phyloP scores from a whole-genome alignment of 2,888 invertebrate genomes.

The Doris montereyensis region DNA sequence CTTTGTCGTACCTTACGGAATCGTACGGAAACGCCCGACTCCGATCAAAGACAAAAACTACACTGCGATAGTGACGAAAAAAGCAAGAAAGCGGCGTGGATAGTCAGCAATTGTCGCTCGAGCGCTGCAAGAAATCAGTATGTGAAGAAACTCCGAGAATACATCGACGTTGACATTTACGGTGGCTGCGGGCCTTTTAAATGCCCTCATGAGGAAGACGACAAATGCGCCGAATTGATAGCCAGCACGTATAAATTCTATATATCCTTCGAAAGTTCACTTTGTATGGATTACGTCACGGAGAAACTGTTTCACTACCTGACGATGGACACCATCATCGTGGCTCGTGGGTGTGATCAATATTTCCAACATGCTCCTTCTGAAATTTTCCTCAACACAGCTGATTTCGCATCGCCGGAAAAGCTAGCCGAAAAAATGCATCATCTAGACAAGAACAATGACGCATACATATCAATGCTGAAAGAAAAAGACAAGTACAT shows the following conservation, averaged over 20 bases:
- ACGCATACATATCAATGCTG: conserved; percentile 24
- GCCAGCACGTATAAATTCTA: conserved; percentile 41
- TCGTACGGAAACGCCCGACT: neutral
- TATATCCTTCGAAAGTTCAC: conserved; percentile 41
- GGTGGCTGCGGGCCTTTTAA: conserved; percentile 28
- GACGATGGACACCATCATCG: conserved; percentile 27
- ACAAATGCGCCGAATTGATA: conserved; percentile 18
- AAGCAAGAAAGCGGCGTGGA: conserved; percentile 31
- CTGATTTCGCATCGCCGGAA: conserved; percentile 27
- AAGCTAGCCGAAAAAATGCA: conserved; percentile 27
- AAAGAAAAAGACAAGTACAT: conserved; percentile 29
- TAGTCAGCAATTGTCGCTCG: conserved; percentile 36
- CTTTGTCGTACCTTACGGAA: conserved; percentile 13
- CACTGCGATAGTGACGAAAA: conserved; percentile 26
- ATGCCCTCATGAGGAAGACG: conserved; percentile 17
- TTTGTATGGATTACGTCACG: conserved; percentile 43
- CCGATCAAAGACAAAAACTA: conserved; percentile 22
- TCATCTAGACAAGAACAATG: conserved; percentile 9
- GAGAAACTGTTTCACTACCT: conserved; percentile 44
- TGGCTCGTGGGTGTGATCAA: conserved; percentile 30
- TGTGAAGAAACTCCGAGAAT: neutral
- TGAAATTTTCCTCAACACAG: conserved; percentile 30
- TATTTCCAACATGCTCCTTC: conserved; percentile 29
- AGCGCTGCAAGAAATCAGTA: conserved; percentile 27
- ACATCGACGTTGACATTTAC: conserved; percentile 36